Percentiles rank a stretch among this genome's conserved stretches.
phyloP scores from a whole-genome alignment of 2,797 vertebrate species.

The Ara ararauna region DNA sequence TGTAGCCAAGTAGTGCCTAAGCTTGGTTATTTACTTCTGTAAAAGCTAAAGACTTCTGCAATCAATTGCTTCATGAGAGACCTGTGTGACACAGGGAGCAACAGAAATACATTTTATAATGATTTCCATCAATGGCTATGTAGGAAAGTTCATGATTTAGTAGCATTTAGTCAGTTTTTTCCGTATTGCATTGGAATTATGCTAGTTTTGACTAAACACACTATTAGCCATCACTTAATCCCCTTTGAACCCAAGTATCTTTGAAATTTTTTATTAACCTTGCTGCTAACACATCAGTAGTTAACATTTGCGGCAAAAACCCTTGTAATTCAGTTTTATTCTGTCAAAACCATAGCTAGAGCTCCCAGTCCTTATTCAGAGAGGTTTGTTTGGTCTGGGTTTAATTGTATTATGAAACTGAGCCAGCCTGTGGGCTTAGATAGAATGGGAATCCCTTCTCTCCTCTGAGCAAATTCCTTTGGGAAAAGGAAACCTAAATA shows the following conservation, averaged over 20 bases:
- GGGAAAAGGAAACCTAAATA: neutral
- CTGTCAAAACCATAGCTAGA: neutral
- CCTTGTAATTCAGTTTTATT: neutral
- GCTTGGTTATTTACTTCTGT: neutral
- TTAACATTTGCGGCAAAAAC: neutral
- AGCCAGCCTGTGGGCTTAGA: neutral
- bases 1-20: neutral
- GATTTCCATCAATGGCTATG: neutral
- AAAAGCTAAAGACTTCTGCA: neutral
- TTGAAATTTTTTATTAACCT: neutral
- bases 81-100: neutral
- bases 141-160: neutral
- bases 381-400: slow-evolving; percentile 1
- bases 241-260: neutral
- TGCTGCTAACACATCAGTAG: neutral
- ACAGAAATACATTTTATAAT: neutral
- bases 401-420: neutral
- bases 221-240: neutral
- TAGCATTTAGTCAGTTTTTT: neutral
- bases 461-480: neutral
- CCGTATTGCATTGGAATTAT: neutral
- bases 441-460: neutral
- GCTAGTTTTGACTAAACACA: neutral
- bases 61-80: neutral
- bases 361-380: neutral